Conservation (phyloP, 1,140 invertebrate genomes). For the Drosophila watanabei region DNA sequence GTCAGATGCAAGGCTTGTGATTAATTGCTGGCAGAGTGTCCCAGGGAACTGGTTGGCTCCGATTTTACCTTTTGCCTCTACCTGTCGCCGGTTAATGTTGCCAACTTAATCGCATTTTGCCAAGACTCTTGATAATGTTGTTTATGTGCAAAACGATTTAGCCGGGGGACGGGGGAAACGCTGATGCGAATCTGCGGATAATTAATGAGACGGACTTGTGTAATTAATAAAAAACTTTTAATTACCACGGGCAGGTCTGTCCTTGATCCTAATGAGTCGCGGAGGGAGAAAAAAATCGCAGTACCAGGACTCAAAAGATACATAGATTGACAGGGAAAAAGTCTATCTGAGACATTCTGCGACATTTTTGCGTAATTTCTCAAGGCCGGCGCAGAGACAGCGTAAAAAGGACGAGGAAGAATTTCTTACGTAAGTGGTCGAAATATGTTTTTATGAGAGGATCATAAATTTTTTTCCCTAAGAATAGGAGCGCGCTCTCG, state of each 20-base stretch:
- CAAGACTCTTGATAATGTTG: constrained; percentile 79
- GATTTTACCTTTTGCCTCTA: background rate
- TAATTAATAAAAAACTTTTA: constrained; percentile 82
- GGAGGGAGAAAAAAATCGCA: constrained; percentile 47
- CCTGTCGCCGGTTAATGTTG: constrained; percentile 78
- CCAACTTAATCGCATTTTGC: constrained; percentile 81
- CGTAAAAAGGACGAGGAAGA: constrained; percentile 58
- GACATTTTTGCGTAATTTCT: constrained; percentile 77
- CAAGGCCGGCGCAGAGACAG: constrained; percentile 51
- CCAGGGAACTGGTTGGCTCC: constrained; percentile 34
- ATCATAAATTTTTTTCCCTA: constrained; percentile 72
- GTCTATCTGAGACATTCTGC: constrained; percentile 5
- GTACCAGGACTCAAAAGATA: constrained; percentile 23
- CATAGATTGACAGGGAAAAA: constrained; percentile 53
- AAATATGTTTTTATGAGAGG: constrained; percentile 66
- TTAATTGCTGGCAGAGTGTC: constrained; percentile 59
- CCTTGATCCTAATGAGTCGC: constrained; percentile 74
- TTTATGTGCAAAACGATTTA: constrained; percentile 78
- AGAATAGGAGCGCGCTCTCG: constrained; percentile 80
- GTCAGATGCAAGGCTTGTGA: constrained; percentile 53
- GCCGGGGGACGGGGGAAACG: constrained; percentile 14
- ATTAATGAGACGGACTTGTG: constrained; percentile 68
- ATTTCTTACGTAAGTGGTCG: constrained; percentile 78
- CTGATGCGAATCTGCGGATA: constrained; percentile 38
- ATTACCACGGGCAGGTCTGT: constrained; percentile 55